Evolutionary conservation across 2,888 invertebrate species (phyloP), one percentile per base, ranked within the genome.

Genomic region (Lottia scabra): DNA sequence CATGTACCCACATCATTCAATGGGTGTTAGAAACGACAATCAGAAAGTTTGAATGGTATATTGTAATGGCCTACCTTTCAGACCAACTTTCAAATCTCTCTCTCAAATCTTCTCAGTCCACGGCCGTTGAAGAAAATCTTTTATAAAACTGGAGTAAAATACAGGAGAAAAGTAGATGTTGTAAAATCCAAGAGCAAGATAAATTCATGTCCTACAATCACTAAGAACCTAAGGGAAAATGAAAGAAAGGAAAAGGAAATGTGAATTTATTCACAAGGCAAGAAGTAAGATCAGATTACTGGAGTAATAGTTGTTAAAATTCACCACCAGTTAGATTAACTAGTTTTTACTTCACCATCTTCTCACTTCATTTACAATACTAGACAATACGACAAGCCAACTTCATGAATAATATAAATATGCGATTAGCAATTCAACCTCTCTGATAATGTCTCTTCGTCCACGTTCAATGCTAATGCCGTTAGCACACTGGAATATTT

Each of bases 401-500:
- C 68, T 75, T 78, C 77, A 78, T 78, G 78, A 78, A 78, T 78
- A 78, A 77, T 78, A 78, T 78, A 78, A 78, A 78, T 78, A 78
- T 77, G 77, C 78, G 70, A 78, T 78, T 78, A 78, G 73, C 71
- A 70, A 38, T 38, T 70, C 74, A 70, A 75, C 71, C 30, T 64
- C 68, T 67, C 66, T 72, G 75, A 75, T 76, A 76, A 75, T 72
- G 72, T 64, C 19, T 23, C 38, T 27, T 30, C 27, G 67, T 46
- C 46, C 23, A 48, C 30, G 68, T 26, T 27, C 23, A 63, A 23
- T 38, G 30, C 62, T 62, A 56, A 68, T 56, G 68, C 62, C 63
- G 26, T 56, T 26, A 63, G 68, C 56, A 30, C 65, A 66, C 65
- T 65, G 38, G 70, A 70, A 70, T 70, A 70, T 70, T 65, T 65